Percentiles rank a stretch among this genome's conserved stretches.
Evolutionary conservation across 2,888 invertebrate genomes (phyloP).

Genomic region (Cryptus armator): DNA sequence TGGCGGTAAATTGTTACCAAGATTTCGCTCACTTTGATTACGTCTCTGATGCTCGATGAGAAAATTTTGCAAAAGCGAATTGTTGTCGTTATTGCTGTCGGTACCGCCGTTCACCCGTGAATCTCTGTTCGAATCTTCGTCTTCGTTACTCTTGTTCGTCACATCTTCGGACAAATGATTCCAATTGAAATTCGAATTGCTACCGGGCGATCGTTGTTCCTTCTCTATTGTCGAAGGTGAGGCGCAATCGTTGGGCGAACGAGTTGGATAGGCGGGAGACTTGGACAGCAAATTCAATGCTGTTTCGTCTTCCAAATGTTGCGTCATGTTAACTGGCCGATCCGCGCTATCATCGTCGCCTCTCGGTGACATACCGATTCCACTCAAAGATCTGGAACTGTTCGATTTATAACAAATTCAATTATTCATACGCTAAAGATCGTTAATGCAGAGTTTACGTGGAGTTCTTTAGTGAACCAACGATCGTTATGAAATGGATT

Average conservation of each 20-base stretch:
- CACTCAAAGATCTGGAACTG: conserved; percentile 76
- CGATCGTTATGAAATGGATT: no score
- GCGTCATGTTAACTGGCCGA: conserved; percentile 74
- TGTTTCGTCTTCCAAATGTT: conserved; percentile 74
- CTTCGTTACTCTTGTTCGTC: conserved; percentile 71
- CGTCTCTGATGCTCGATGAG: conserved; percentile 81
- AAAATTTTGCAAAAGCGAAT: conserved; percentile 80
- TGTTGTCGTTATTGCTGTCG: conserved; percentile 75
- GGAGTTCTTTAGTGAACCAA: neutral
- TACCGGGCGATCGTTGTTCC: conserved; percentile 62
- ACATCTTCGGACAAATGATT: conserved; percentile 76
- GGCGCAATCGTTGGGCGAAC: conserved; percentile 18
- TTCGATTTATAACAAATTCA: conserved; percentile 1
- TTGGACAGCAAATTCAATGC: conserved; percentile 76
- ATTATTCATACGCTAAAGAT: neutral
- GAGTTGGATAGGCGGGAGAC: conserved; percentile 68
- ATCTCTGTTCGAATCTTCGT: conserved; percentile 65
- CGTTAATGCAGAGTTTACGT: neutral
- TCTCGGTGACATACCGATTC: conserved; percentile 75
- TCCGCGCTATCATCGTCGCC: conserved; percentile 73
- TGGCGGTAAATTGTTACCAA: conserved; percentile 67
- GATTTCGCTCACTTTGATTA: conserved; percentile 62
- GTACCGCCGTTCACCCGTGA: conserved; percentile 67
- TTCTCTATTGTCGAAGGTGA: conserved; percentile 31
- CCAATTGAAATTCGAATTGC: conserved; percentile 78